Evolutionary conservation across 2,113 vertebrate genomes (phyloP), one percentile per base, ranked within the genome.

Genomic region (Siphamia tubifer): DNA sequence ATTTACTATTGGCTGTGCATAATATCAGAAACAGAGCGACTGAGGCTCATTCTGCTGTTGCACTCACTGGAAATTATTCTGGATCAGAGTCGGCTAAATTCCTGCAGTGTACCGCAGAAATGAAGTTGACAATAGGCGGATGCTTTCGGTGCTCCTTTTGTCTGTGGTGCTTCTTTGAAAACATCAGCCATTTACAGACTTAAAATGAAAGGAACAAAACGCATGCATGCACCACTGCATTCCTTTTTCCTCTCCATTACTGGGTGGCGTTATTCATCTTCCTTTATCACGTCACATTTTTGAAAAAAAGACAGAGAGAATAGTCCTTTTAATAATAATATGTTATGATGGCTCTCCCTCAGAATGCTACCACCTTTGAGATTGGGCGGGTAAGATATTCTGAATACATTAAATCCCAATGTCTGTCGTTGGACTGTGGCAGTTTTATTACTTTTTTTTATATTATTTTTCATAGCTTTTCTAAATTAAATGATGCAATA

Each of bases 121-220:
- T 2, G 27, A 51, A 17, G 21, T 24, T 16, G 57, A 62, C 54
- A 27, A 25, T 11, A 27, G 49, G 15, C 20, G 47, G 27, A 32
- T 17, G 35, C 30, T 61, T 67, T 51, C 27, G 31, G 10, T 11
- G 12, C 31, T 68, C 15, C 40, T 13, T 24, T 17, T 20, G 42
- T 56, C n/a, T 57, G 42, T 53, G 27, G 61, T 2, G 5, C 19
- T 17, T 48, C 55, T 49, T 63, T 5, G 6, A 40, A 45, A 57
- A 24, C 25, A 49, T 51, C 15, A 4, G 12, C 25, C 23, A 1
- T 52, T 78, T 34, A 13, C 21, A 47, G 52, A 31, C 30, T 34
- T 21, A 68, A 47, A 63, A 21, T 58, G 27, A 68, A 57, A 47
- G 11, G 23, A 16, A 36, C 24, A 62, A 30, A 70, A 28, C 34